Percentiles rank a stretch among this genome's conserved stretches.
Conservation (phyloP, 2,888 invertebrate genomes). For the Caenorhabditis angaria region DNA sequence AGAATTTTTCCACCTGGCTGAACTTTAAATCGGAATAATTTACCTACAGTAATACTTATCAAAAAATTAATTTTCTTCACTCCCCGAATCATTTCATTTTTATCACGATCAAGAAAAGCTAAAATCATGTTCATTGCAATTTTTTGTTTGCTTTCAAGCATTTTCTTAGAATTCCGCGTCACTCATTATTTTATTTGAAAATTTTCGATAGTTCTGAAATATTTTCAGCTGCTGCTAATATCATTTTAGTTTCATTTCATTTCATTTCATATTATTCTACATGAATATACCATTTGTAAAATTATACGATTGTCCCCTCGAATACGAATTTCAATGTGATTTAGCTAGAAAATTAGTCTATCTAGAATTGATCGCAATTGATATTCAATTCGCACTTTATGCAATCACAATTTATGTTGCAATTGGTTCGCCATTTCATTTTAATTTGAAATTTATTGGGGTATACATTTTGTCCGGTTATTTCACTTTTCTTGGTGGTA, state of each 20-base stretch:
- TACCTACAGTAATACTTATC: too few relatives aligned
- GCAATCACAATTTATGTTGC: constrained; percentile 19
- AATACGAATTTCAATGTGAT: constrained; percentile 17
- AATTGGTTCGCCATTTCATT: constrained; percentile 30
- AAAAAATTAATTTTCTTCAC: too few relatives aligned
- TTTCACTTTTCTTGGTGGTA: constrained; percentile 19
- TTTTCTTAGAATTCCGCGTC: too few relatives aligned
- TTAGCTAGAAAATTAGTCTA: constrained; percentile 16
- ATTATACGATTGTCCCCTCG: constrained; percentile 19
- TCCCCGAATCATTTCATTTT: too few relatives aligned
- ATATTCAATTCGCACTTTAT: constrained; percentile 16
- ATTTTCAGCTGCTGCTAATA: background rate
- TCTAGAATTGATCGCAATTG: constrained; percentile 25
- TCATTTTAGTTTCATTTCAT: background rate
- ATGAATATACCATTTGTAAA: constrained; percentile 31
- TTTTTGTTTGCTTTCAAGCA: too few relatives aligned
- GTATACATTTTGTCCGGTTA: constrained; percentile 25
- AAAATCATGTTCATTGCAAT: too few relatives aligned
- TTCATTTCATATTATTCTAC: background rate
- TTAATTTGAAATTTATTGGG: constrained; percentile 26
- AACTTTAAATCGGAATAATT: too few relatives aligned
- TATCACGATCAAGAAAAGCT: too few relatives aligned
- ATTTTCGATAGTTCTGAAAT: background rate
- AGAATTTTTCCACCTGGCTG: too few relatives aligned
- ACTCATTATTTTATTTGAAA: background rate